Evolutionary conservation across 2,888 invertebrate species (phyloP).

Genomic region (Dysmachus trigonus): DNA sequence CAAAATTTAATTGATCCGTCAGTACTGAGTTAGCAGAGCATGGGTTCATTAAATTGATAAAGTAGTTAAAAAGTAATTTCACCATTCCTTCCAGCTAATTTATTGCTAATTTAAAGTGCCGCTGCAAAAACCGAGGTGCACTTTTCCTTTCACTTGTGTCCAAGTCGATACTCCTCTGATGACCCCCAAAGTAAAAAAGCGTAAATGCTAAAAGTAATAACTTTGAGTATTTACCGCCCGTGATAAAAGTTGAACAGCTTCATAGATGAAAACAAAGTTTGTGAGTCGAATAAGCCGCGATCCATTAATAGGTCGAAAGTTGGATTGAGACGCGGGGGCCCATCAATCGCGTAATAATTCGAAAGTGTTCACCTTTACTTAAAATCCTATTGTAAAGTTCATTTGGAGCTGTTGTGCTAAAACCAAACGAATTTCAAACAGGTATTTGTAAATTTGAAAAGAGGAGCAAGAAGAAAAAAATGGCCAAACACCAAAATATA

Average conservation of each 20-base stretch:
- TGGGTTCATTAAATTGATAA: background rate
- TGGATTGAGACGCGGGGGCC: background rate
- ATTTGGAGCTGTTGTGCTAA: background rate
- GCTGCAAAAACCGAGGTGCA: background rate
- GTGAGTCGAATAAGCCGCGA: background rate
- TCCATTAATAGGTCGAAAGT: background rate
- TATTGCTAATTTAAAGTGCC: background rate
- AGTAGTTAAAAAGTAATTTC: background rate
- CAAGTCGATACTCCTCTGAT: background rate
- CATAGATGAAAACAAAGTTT: background rate
- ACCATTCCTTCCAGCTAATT: background rate
- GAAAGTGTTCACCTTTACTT: constrained; percentile 9
- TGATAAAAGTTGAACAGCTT: background rate
- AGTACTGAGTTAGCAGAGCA: background rate
- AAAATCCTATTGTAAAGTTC: background rate
- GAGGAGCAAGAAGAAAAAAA: background rate
- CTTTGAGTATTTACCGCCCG: background rate
- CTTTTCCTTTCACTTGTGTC: background rate
- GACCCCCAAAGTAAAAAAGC: background rate
- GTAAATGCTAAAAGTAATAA: background rate
- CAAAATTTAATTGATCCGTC: background rate
- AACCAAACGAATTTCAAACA: constrained; percentile 23
- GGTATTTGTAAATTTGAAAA: constrained; percentile 35
- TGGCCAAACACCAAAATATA: constrained; percentile 9
- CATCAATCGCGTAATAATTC: constrained; percentile 8